Evolutionary conservation across 2,797 vertebrate species (phyloP), one percentile per base, ranked within the genome.

Genomic region (Chelmon rostratus): DNA sequence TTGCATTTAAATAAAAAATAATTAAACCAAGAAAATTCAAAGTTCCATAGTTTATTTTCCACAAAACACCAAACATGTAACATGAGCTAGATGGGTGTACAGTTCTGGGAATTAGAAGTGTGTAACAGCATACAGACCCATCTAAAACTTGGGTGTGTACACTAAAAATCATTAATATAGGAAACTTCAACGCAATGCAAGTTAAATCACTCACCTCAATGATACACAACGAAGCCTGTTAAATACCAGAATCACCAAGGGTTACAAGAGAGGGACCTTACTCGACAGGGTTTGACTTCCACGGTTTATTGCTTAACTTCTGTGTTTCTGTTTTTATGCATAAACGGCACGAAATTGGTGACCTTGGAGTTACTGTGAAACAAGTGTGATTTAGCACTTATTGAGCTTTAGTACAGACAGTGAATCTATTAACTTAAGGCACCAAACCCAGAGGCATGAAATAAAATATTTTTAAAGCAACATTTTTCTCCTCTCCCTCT

Each of bases 381-480:
- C 3, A 6, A 16, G 1, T 40, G 8, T 21, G 21, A 61, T 52
- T 44, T 11, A 56, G 42, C 18, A 47, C 72, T 62, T 35, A 16
- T 1, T 68, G 44, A 73, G 57, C 16, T 82, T 62, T 23, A 69
- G 33, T 49, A 64, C 7, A 2, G 5, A 52, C 58, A 56, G 69
- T 35, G 35, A 65, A 46, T 81, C 40, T 73, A 61, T 54, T 42
- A 81, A 79, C 47, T 58, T 78, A 92, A 94, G 91, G 93, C 93
- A 92, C 88, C 84, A 92, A 89, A 91, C 71, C 74, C 58, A 80
- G 78, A 85, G 83, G 81, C 59, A 79, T 67, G 72, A 89, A 75
- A 63, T 74, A 75, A 21, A 73, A 25, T 46, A 59, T 25, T 19
- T 52, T 8, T 19, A 65, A 68, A 78, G 12, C 23, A 62, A 21